Conservation (phyloP, 2,113 vertebrate species). For the Hypanus sabinus region DNA sequence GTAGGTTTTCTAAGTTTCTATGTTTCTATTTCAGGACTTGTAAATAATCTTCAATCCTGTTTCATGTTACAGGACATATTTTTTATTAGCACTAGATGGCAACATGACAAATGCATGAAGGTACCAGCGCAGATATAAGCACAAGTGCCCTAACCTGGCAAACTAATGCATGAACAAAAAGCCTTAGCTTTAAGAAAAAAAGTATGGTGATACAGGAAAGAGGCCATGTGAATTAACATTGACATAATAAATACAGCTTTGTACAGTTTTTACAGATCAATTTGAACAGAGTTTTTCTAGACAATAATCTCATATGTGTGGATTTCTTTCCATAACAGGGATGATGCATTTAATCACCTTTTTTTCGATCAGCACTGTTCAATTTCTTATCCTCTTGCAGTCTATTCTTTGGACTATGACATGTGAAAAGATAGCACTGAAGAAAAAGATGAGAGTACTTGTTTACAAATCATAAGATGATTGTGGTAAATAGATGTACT, state of each 20-base stretch:
- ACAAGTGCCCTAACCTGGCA: background rate
- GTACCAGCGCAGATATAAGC: background rate
- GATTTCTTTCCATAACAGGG: background rate
- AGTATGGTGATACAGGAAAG: too few species aligned
- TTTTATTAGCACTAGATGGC: constrained; percentile 16
- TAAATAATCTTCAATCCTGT: background rate
- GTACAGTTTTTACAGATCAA: background rate
- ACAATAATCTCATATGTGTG: background rate
- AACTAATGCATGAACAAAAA: background rate
- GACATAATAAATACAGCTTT: background rate
- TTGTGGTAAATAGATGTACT: constrained; percentile 59
- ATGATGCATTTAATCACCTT: background rate
- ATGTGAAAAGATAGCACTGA: background rate
- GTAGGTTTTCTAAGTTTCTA: too few species aligned
- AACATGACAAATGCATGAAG: background rate
- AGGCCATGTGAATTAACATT: background rate
- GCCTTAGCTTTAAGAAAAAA: background rate
- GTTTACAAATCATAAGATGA: background rate
- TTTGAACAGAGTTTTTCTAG: background rate
- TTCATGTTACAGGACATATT: background rate
- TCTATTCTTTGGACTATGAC: background rate
- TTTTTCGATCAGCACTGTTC: background rate
- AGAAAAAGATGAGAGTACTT: background rate
- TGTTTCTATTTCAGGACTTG: background rate
- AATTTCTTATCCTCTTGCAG: background rate